These are phyloP conservation scores for Dipodomys merriami DNA, from an alignment of 2,113 vertebrate species.

Conservation along the genomic window DNA sequence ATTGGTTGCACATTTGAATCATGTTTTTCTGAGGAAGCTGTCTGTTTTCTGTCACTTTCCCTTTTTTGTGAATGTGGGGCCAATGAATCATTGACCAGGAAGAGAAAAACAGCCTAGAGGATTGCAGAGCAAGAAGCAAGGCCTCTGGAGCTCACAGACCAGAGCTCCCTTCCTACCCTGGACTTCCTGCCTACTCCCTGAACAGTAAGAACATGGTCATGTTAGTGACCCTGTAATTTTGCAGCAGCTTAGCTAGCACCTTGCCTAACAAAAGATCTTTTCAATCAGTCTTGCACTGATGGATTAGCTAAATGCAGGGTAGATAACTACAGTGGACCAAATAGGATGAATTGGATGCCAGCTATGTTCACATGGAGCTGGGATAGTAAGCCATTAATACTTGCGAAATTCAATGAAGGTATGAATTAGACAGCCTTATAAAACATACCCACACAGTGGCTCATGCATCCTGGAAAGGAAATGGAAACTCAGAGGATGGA, in stretches of 20 bases:
- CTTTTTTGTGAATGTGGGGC: not conserved
- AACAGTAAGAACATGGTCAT: not conserved
- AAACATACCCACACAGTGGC: not conserved
- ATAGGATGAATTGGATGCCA: not conserved
- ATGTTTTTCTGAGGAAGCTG: not conserved
- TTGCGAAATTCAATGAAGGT: not conserved
- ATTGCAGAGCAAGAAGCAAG: not conserved
- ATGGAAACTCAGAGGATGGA: not conserved
- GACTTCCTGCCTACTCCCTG: not conserved
- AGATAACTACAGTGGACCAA: not conserved
- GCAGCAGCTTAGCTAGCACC: not conserved
- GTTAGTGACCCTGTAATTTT: not conserved
- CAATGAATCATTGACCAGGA: not conserved
- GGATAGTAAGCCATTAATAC: not conserved
- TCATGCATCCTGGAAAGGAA: not conserved
- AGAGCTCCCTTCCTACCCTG: not conserved
- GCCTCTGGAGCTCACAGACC: not conserved
- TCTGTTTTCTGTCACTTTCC: not conserved
- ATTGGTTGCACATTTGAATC: not conserved
- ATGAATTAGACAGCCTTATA: not conserved
- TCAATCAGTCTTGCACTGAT: not conserved
- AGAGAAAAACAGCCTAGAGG: not conserved
- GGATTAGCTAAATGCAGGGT: not conserved
- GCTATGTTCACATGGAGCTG: not conserved
- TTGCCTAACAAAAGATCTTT: not conserved